Conservation (phyloP, 2,113 vertebrate species). For the Crotalus helleri region DNA sequence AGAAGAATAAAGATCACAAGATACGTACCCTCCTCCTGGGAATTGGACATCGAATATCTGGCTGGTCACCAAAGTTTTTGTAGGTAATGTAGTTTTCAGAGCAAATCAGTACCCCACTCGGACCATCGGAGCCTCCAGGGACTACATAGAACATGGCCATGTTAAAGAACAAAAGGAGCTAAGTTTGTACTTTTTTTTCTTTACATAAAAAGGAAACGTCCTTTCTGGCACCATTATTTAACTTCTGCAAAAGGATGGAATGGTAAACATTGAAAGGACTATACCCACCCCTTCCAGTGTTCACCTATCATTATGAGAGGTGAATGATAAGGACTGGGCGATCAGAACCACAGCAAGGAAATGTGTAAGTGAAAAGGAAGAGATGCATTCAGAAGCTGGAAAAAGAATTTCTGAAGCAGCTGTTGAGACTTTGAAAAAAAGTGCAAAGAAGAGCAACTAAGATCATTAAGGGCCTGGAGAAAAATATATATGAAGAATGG, state of each 20-base stretch:
- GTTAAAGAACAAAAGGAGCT: not conserved
- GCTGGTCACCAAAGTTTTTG: slow-evolving; percentile 98
- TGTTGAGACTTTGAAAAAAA: not conserved
- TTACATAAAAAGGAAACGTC: not conserved
- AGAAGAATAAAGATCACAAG: not conserved
- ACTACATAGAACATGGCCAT: slow-evolving; percentile 73
- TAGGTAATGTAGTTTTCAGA: slow-evolving; percentile 99
- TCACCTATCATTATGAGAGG: not conserved
- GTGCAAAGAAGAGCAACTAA: not conserved
- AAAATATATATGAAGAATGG: not conserved
- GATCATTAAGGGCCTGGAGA: not conserved
- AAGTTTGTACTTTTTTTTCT: not conserved
- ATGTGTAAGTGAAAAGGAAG: not conserved
- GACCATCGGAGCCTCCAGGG: slow-evolving; percentile 96
- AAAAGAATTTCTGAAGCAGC: not conserved
- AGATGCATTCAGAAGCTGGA: not conserved
- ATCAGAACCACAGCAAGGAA: not conserved
- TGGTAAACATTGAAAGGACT: not conserved
- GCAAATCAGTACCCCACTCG: slow-evolving; percentile 95
- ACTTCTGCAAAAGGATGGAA: not conserved
- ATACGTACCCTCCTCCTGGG: slow-evolving; percentile 90
- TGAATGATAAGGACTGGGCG: not conserved
- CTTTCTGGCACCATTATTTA: not conserved
- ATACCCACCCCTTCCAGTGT: no score
- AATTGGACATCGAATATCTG: slow-evolving; percentile 97